Evolutionary conservation across 2,797 vertebrate species (phyloP).

Genomic region (Platalea minor): DNA sequence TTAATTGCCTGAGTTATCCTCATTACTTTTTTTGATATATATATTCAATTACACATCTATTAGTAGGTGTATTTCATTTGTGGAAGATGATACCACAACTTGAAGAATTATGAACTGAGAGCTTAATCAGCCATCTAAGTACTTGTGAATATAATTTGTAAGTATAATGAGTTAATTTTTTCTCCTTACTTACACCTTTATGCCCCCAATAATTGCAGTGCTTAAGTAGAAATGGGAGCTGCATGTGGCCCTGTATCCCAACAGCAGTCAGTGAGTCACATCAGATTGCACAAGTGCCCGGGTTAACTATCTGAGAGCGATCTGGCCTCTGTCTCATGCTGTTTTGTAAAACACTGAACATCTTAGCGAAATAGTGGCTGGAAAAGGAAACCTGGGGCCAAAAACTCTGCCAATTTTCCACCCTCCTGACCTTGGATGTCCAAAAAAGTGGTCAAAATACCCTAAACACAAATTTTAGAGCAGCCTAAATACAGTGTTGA

Average conservation of each 20-base stretch:
- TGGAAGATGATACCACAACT: background rate
- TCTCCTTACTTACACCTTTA: background rate
- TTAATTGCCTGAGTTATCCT: background rate
- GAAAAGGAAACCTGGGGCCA: background rate
- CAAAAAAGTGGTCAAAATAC: background rate
- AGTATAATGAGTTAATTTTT: constrained; percentile 30
- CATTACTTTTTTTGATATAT: background rate
- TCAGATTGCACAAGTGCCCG: background rate
- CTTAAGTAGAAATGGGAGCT: background rate
- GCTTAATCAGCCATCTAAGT: constrained; percentile 8
- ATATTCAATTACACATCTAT: background rate
- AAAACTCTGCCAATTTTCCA: background rate
- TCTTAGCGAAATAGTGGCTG: background rate
- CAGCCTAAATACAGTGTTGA: background rate
- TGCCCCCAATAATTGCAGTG: background rate
- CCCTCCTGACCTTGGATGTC: background rate
- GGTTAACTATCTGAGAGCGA: fast-evolving
- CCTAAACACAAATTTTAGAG: background rate
- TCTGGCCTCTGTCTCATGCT: background rate
- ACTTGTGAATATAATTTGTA: constrained; percentile 7
- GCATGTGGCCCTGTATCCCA: background rate
- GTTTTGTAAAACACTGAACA: background rate
- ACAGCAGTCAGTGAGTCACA: background rate
- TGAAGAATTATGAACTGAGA: constrained; percentile 5
- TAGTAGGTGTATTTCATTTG: background rate